Base-by-base conservation (phyloP, 2,888 invertebrate genomes). In the Smittia sp. region DNA sequence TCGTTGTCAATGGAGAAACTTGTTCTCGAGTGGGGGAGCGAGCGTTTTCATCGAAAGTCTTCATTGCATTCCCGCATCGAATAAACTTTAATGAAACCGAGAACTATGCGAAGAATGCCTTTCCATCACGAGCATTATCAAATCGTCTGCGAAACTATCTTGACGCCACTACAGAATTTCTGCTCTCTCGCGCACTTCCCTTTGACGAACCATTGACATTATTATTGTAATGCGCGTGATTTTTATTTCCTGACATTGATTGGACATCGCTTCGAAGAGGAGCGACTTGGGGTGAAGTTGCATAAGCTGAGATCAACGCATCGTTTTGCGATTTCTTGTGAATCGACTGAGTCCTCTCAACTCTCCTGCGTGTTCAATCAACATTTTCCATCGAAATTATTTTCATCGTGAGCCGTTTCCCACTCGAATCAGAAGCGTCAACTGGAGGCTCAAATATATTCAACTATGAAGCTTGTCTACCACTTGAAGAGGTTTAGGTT, bases 71-170 rank as follows among this genome's bases (percentile, higher is more conserved):
- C 58, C 18, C 18, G 22, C 18, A 58, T 58, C 46, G 11, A 46
- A 46, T 46, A 46, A 46, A n/a, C 46, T 46, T 46, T 46, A 46
- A 46, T 15, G 46, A 46, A 11, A 46, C n/a, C 15, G 15, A 13
- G 15, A 46, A 46, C n/a, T 46, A 46, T 46, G 46, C 46, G n/a
- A 46, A 46, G 15, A 32, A 32, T 32, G 32, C 9, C 9, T 32
- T 32, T 32, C 32, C 32, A 32, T 32, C 32, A 9, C 9, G 9
- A 32, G 2, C 22, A 58, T 52, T 52, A 7, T 1, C 18, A 9
- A 58, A 58, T 58, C 58, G 58, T 18, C 58, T 58, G 58, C 18
- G n/a, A 18, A 58, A 58, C 58, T 58, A 63, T 63, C 63, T 63
- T 63, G 63, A 63, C 63, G 63, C 63, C 63, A 63, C 63, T 3